A percentile compares a stretch with the other conserved stretches of the same genome.
These are phyloP conservation scores for Charanyca ferruginea DNA, from an alignment of 2,888 invertebrate species.

Conservation along the genomic window DNA sequence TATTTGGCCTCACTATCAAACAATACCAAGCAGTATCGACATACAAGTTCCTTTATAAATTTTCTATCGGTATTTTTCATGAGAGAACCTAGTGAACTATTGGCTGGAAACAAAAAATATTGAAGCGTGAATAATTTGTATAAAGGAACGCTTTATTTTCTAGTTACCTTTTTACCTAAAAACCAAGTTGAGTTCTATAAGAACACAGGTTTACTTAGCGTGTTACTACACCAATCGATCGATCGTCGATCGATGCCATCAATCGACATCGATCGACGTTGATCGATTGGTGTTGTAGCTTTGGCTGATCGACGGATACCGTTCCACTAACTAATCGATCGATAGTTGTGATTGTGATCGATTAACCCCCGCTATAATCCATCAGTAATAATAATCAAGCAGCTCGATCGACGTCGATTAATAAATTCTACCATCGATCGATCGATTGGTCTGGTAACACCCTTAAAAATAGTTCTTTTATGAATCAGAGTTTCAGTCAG, in stretches of 20 bases:
- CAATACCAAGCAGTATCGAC: background rate
- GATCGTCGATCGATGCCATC: no score
- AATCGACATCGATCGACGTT: no score
- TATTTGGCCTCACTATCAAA: background rate
- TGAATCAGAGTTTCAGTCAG: background rate
- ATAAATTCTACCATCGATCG: no score
- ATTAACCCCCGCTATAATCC: no score
- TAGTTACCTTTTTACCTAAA: background rate
- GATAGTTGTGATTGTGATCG: no score
- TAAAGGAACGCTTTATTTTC: background rate
- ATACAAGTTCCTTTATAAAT: background rate
- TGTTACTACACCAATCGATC: no score
- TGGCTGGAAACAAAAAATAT: background rate
- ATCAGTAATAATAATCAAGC: no score
- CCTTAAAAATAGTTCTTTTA: background rate
- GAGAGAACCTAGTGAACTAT: background rate
- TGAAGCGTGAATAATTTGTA: background rate
- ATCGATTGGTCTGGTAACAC: no score
- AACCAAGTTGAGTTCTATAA: background rate
- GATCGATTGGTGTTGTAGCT: no score
- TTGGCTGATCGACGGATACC: no score
- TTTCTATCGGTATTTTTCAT: background rate
- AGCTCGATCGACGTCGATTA: no score
- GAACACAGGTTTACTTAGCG: background rate
- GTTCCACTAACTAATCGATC: no score